These are phyloP conservation scores for Silvanus unidentatus DNA, from an alignment of 2,888 invertebrate genomes.

Conservation along the genomic window DNA sequence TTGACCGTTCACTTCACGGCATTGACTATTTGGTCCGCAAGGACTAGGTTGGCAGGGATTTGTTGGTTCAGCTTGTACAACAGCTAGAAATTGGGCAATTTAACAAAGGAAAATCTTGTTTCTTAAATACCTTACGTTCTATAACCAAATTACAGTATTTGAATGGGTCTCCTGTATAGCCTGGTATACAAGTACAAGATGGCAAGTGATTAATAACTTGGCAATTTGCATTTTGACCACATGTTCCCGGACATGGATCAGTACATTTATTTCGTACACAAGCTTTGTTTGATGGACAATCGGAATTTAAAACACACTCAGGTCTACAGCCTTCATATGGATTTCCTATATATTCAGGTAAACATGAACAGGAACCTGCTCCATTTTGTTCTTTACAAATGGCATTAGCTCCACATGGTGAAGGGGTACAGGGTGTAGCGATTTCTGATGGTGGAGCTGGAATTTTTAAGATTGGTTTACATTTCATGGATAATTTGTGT, in stretches of 20 bases:
- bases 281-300: conserved; percentile 65
- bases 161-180: conserved; percentile 59
- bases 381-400: conserved; percentile 57
- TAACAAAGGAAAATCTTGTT: no score
- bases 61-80: conserved; percentile 35
- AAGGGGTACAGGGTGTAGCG: conserved; percentile 55
- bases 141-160: conserved; percentile 36
- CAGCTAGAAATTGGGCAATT: conserved; percentile 26
- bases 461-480: conserved; percentile 12
- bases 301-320: conserved; percentile 66
- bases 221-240: conserved; percentile 70
- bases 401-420: conserved; percentile 68
- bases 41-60: conserved; percentile 68
- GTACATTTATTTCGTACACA: conserved; percentile 70
- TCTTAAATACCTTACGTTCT: conserved; percentile 43
- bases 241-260: conserved; percentile 75
- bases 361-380: conserved; percentile 64
- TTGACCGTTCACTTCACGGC: conserved; percentile 52
- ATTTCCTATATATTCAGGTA: conserved; percentile 67
- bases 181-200: conserved; percentile 58
- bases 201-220: conserved; percentile 69
- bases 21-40: conserved; percentile 72
- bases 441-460: conserved; percentile 33
- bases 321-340: conserved; percentile 73
- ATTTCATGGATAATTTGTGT: neutral